phyloP scores from a whole-genome alignment of 2,888 invertebrate genomes.

The Crossocerus cetratus region DNA sequence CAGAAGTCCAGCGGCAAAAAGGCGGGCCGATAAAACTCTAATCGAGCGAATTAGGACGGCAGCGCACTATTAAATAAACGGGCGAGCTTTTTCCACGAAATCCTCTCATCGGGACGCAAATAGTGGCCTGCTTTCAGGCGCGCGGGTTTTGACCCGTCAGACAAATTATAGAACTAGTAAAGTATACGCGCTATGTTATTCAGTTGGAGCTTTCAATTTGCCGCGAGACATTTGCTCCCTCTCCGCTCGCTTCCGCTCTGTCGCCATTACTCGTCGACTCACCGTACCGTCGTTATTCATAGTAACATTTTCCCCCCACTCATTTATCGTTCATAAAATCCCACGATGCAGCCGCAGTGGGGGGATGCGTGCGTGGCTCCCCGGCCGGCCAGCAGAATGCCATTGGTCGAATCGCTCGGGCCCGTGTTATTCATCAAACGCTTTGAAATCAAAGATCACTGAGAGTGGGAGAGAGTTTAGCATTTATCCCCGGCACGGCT shows the following conservation, averaged over 20 bases:
- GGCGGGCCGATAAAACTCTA: too few relatives aligned
- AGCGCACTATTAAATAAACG: too few relatives aligned
- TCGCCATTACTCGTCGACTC: too few relatives aligned
- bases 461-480: conserved; percentile 33
- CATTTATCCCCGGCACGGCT: conserved; percentile 53
- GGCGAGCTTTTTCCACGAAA: too few relatives aligned
- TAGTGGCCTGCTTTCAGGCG: too few relatives aligned
- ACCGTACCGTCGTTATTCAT: neutral
- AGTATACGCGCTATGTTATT: neutral
- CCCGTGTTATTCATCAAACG: conserved; percentile 41
- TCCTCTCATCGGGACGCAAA: too few relatives aligned
- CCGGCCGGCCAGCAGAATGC: conserved; percentile 18
- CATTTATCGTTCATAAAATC: conserved; percentile 2
- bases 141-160: neutral
- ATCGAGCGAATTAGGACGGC: too few relatives aligned
- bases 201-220: neutral
- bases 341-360: neutral
- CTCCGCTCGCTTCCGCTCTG: too few relatives aligned
- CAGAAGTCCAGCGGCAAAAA: too few relatives aligned
- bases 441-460: conserved; percentile 52
- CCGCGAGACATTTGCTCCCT: neutral
- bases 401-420: conserved; percentile 14
- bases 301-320: neutral
- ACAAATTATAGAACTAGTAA: neutral
- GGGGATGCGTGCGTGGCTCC: conserved; percentile 5